Evolutionary conservation across 2,888 invertebrate genomes (phyloP).

Genomic region (Aplocera efformata): DNA sequence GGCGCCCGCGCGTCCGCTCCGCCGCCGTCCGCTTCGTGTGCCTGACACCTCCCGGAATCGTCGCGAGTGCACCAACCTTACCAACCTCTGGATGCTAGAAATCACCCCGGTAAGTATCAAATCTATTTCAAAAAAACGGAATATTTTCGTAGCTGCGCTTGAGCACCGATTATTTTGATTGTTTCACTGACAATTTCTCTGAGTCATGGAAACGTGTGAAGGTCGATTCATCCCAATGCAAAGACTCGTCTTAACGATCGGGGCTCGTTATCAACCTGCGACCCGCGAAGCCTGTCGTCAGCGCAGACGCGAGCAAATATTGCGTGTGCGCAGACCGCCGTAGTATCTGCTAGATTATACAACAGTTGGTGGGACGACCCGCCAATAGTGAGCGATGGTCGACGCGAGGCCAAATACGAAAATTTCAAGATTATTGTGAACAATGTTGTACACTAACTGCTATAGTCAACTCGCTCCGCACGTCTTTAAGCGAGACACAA

Average conservation of each 20-base stretch:
- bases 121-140: too few relatives aligned
- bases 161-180: conserved; percentile 13
- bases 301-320: conserved; percentile 29
- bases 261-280: conserved; percentile 51
- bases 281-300: conserved; percentile 31
- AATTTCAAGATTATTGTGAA: conserved; percentile 2
- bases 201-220: conserved; percentile 40
- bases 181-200: conserved; percentile 20
- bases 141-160: background rate
- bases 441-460: background rate
- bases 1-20: conserved; percentile 42
- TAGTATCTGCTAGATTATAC: background rate
- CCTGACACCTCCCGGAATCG: conserved; percentile 28
- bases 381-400: conserved; percentile 3
- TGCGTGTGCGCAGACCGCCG: conserved; percentile 16
- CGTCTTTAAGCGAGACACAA: background rate
- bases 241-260: conserved; percentile 58
- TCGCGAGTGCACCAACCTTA: background rate
- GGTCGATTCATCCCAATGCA: conserved; percentile 55
- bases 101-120: background rate
- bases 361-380: background rate
- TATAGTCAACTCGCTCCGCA: background rate
- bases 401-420: conserved; percentile 6
- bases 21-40: conserved; percentile 30
- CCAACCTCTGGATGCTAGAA: too few relatives aligned